Evolutionary conservation across 2,797 vertebrate species (phyloP), one percentile per base, ranked within the genome.

Genomic region (Yasuhikotakia modesta): DNA sequence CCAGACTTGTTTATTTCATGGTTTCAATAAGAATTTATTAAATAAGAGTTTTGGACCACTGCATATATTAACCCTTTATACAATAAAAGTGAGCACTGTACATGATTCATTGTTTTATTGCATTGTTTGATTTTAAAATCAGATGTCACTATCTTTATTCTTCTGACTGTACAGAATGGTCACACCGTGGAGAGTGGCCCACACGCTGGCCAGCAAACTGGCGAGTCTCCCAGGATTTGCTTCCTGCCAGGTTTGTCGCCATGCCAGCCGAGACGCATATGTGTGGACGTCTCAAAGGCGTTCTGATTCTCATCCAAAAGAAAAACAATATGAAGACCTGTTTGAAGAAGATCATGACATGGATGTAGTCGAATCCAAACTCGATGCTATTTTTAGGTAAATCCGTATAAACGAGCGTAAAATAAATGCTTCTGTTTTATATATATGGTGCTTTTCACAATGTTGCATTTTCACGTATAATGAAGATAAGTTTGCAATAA

Each of bases 341-440:
- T 80, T 77, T 32, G 80, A 88, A 32, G 88, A 84, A 4, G 87
- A 90, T 0, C 10, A 53, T 12, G 88, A 80, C 0, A 63, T 85
- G 79, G 87, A 89, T 46, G 88, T 89, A 46, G 75, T 86, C 4
- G 90, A 91, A 19, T 89, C 89, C 66, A 88, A 89, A 70, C 73
- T 94, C 2, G 71, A 90, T 68, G 69, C 81, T 1, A 7, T 94
- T 68, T 13, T 86, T 16, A 81, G 84, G 93, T 94, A 82, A 91
- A 90, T 17, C 46, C 27, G 5, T 69, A 1, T 65, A n/a, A 6
- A 55, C n/a, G 17, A 21, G 6, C 21, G 35, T 6, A 53, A 43
- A 64, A 4, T 12, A 5, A 67, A 50, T 22, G 30, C 4, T 10
- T n/a, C 21, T 53, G 30, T 58, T 27, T 27, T 27, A 27, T 27